Base-by-base conservation (phyloP, 92 coral and sea anemone genomes). In the Galaxea fascicularis region DNA sequence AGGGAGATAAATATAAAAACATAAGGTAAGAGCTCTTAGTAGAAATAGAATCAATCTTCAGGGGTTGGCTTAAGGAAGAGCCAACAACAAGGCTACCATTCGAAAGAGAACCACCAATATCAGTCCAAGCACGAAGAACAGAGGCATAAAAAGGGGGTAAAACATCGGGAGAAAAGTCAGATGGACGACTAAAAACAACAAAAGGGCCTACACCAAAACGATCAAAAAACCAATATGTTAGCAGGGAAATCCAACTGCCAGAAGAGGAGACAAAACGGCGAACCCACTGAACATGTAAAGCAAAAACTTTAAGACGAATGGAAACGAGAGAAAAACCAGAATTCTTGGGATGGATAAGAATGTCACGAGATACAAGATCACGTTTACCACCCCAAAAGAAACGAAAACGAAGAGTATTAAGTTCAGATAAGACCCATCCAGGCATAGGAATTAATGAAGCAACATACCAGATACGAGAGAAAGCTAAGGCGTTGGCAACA, bases 371-470 rank as follows among this genome's bases (percentile, higher is more conserved):
- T 0, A 88, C 78, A 0, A 67, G 41, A 1, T 88, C 84, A 0
- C 1, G 58, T 17, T 83, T 84, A 14, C 80, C 81, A 13, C 52
- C 21, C 93, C 87, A 85, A 4, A 85, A 82, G 29, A 86, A 86
- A 1, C 52, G 4, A 25, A 65, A 90, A 0, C 75, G 51, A 10
- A 81, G 8, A 4, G 59, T 10, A 4, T 28, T 65, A 22, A 86
- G n/a, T 11, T 29, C 21, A 0, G 18, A 0, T 0, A 44, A 11
- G 1, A 63, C 80, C 49, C 62, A 63, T 0, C 21, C 0, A 0
- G 93, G 93, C 74, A 90, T 68, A 53, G 5, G 46, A 1, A 69
- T 44, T 5, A 90, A 29, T 0, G 91, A 63, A 0, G 88, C 84
- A 0, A 82, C 74, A 44, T 90, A 86, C n/a, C n/a, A n/a, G n/a